Conservation (phyloP, 2,797 vertebrate genomes). For the Melanotaenia trifasciata region DNA sequence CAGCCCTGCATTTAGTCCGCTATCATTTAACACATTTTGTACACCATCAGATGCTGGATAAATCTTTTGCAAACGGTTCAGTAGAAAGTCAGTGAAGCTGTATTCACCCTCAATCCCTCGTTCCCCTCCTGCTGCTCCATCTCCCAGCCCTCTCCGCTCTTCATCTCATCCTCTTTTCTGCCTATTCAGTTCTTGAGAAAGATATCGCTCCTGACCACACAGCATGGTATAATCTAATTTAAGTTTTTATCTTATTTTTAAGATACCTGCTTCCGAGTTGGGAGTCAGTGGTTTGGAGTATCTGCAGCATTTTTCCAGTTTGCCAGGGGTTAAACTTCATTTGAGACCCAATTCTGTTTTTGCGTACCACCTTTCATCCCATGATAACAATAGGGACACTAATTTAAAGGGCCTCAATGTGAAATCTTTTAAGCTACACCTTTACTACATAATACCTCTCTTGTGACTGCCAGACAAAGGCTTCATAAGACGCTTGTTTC, state of each 20-base stretch:
- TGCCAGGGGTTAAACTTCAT: constrained; percentile 38
- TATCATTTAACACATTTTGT: neutral
- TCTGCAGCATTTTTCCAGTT: constrained; percentile 41
- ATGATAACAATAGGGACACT: constrained; percentile 63
- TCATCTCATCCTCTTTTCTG: constrained; percentile 62
- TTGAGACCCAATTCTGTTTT: constrained; percentile 48
- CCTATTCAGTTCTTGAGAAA: constrained; percentile 55
- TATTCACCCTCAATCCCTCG: constrained; percentile 8
- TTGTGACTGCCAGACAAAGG: constrained; percentile 58
- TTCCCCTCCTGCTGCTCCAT: constrained; percentile 2
- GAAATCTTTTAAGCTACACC: constrained; percentile 78
- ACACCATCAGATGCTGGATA: neutral
- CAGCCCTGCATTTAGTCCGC: neutral
- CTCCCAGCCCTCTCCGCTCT: constrained; percentile 17
- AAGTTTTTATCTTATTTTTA: constrained; percentile 16
- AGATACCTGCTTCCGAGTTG: constrained; percentile 24
- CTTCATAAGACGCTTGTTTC: constrained; percentile 66
- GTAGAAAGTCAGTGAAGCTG: constrained; percentile 6
- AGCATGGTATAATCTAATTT: constrained; percentile 65
- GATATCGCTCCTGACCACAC: constrained; percentile 64
- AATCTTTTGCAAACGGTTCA: neutral
- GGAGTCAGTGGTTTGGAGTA: constrained; percentile 31
- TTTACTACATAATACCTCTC: constrained; percentile 66
- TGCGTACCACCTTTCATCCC: constrained; percentile 52
- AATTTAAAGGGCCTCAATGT: constrained; percentile 64